Evolutionary conservation across 2,888 invertebrate genomes (phyloP), one percentile per base, ranked within the genome.

Genomic region (Idaea biselata): DNA sequence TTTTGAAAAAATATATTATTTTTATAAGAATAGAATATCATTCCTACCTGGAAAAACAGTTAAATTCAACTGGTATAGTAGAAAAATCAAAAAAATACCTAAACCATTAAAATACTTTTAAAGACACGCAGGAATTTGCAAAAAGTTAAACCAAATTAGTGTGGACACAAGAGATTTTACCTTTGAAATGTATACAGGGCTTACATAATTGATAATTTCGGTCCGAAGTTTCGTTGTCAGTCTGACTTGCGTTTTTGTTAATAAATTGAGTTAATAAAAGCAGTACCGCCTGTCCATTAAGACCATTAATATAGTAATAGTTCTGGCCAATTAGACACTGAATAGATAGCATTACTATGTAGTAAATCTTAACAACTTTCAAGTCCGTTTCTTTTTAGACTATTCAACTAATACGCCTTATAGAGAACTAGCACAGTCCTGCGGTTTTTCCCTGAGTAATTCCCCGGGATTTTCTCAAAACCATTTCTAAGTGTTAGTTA

Each of bases 231-330:
- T 59, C 56, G 18, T 55, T 32, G 61, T 55, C 62, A 33, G 56
- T n/a, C 56, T 33, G 44, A 58, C 17, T 55, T 60, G 59, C 59
- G 59, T 59, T 54, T 59, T 53, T 44, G 53, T 44, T 53, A 18
- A 54, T 53, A 53, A 59, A 59, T 59, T 59, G 54, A 18, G 25
- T 58, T 59, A 53, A 53, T 59, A 53, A 59, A 59, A 58, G 18
- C 54, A 17, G 16, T 59, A 25, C 54, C 54, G 54, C 44, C 18
- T 59, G 18, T 59, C 53, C 18, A 59, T 59, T 59, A 59, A 44
- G 44, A 6, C 59, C 44, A 59, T 7, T 59, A 59, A 54, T 59
- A 18, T 18, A n/a, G 53, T 32, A 16, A 58, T 16, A n/a, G 8
- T 8, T 32, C 44, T 44, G 44, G 7, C 14, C 44, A 44, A 11